Conservation (phyloP, 2,113 vertebrate genomes). For the Dipodomys merriami region DNA sequence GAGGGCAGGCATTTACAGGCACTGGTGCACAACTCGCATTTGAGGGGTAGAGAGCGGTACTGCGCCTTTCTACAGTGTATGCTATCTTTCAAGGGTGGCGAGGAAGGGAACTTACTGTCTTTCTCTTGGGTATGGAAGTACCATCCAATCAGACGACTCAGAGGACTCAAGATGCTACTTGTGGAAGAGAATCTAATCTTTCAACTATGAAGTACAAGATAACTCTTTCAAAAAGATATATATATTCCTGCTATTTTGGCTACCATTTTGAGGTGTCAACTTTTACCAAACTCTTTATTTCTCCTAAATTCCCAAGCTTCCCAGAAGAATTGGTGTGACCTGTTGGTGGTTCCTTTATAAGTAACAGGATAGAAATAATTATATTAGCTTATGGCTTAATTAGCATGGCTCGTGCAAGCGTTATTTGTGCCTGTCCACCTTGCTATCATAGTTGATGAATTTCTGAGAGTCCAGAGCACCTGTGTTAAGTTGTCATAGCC, state of each 20-base stretch:
- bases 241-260: neutral
- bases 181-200: neutral
- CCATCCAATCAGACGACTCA: neutral
- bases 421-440: neutral
- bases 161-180: neutral
- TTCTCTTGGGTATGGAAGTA: neutral
- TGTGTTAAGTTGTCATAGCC: neutral
- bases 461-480: neutral
- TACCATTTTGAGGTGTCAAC: neutral
- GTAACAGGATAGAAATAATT: slow-evolving; percentile 2
- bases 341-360: neutral
- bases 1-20: neutral
- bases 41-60: fast-evolving
- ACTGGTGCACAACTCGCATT: neutral
- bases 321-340: neutral
- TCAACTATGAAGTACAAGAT: neutral
- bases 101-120: neutral
- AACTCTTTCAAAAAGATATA: neutral
- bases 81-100: neutral
- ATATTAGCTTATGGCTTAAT: slow-evolving; percentile 37
- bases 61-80: no score
- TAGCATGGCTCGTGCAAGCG: slow-evolving; percentile 6
- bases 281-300: neutral
- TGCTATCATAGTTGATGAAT: neutral
- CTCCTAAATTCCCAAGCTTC: neutral